phyloP scores from a whole-genome alignment of 2,888 invertebrate genomes.

The Cataglyphis livida region DNA sequence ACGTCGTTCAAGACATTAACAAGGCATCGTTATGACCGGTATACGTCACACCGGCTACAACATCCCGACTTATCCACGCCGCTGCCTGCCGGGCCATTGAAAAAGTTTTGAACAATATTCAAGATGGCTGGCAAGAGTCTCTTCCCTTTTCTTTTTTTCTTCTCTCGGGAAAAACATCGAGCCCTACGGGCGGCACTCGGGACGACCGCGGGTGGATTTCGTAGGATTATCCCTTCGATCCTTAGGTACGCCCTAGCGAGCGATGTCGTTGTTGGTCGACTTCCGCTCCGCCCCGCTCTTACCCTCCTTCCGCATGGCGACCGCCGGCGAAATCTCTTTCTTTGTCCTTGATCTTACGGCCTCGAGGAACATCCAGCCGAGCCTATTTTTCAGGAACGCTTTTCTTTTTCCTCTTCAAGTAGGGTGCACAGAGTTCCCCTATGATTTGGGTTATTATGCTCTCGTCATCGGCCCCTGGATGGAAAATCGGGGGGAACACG shows the following conservation, averaged over 20 bases:
- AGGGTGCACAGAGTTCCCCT: conserved; percentile 52
- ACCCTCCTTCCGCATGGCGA: conserved; percentile 34
- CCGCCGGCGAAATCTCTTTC: conserved; percentile 54
- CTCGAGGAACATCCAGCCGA: conserved; percentile 61
- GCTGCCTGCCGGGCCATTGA: conserved; percentile 69
- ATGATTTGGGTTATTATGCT: conserved; percentile 73
- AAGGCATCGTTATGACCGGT: conserved; percentile 83
- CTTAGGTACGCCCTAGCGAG: conserved; percentile 35
- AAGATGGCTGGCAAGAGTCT: conserved; percentile 66
- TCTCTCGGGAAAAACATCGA: conserved; percentile 53
- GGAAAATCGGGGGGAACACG: conserved; percentile 66
- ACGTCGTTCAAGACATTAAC: conserved; percentile 82
- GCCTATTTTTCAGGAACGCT: conserved; percentile 65
- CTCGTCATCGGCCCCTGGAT: conserved; percentile 68
- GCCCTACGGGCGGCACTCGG: conserved; percentile 5
- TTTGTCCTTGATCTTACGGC: conserved; percentile 65
- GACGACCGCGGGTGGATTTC: conserved; percentile 55
- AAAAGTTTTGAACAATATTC: conserved; percentile 75
- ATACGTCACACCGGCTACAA: conserved; percentile 56
- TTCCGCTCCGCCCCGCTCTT: conserved; percentile 37
- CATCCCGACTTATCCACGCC: conserved; percentile 71
- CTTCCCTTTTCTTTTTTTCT: conserved; percentile 47
- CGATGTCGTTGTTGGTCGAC: conserved; percentile 41
- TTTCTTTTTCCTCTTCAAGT: conserved; percentile 38
- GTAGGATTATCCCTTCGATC: conserved; percentile 61